phyloP scores from a whole-genome alignment of 2,888 invertebrate species.

The Polymixis flavicincta region DNA sequence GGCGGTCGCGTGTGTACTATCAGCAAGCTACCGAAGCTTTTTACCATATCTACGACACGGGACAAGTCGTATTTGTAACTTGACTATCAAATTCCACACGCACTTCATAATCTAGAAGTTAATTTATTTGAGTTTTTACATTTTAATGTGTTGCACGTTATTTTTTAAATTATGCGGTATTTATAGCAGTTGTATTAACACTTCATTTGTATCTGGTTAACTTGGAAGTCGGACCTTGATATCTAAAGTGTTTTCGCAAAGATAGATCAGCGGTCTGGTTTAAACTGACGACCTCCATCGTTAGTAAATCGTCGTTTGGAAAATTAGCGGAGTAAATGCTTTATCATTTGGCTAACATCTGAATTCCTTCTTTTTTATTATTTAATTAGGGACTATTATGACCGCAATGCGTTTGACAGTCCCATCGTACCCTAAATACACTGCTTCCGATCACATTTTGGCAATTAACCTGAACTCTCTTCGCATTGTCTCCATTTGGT shows the following conservation, averaged over 20 bases:
- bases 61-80: constrained; percentile 63
- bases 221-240: neutral
- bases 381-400: too few relatives aligned
- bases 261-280: neutral
- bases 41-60: constrained; percentile 70
- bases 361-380: too few relatives aligned
- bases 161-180: neutral
- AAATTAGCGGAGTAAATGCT: neutral
- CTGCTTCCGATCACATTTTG: neutral
- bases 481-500: neutral
- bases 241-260: neutral
- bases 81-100: constrained; percentile 54
- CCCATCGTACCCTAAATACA: too few relatives aligned
- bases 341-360: neutral
- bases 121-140: constrained; percentile 39
- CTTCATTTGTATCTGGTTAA: neutral
- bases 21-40: constrained; percentile 76
- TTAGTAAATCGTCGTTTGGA: neutral
- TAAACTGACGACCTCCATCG: too few relatives aligned
- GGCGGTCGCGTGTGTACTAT: constrained; percentile 70
- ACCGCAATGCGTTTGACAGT: too few relatives aligned
- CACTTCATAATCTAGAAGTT: constrained; percentile 51
- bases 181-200: neutral
- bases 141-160: constrained; percentile 17
- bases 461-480: neutral